phyloP scores from a whole-genome alignment of 1,140 invertebrate genomes.

The Formica selysi region DNA sequence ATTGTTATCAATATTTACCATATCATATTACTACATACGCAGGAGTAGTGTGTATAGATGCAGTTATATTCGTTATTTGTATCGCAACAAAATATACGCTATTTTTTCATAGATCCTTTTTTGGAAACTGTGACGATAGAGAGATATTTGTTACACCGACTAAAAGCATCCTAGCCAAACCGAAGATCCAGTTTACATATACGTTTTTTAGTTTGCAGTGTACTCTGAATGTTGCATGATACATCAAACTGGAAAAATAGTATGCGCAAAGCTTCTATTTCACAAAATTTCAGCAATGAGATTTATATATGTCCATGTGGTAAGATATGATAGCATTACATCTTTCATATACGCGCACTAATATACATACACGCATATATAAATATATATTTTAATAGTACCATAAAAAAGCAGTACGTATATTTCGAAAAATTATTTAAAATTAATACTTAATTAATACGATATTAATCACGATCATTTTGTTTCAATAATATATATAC shows the following conservation, averaged over 20 bases:
- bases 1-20: not conserved
- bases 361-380: not conserved
- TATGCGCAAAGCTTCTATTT: not conserved
- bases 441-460: too few relatives aligned
- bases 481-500: not conserved
- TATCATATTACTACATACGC: not conserved
- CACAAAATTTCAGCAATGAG: not conserved
- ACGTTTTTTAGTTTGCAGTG: conserved; percentile 37
- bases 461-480: not conserved
- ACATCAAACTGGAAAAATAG: conserved; percentile 44
- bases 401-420: too few relatives aligned
- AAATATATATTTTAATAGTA: not conserved
- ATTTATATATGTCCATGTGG: not conserved
- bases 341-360: not conserved
- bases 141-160: conserved; percentile 50
- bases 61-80: conserved; percentile 1
- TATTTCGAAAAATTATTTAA: too few relatives aligned
- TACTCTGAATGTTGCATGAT: conserved; percentile 35
- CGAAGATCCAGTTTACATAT: conserved; percentile 50
- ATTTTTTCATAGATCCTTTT: conserved; percentile 37
- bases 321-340: not conserved
- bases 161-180: conserved; percentile 58
- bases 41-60: not conserved
- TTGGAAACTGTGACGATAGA: conserved; percentile 20
- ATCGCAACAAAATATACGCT: not conserved